Base-by-base conservation (phyloP, 92 coral and sea anemone species). In the Porites rus region DNA sequence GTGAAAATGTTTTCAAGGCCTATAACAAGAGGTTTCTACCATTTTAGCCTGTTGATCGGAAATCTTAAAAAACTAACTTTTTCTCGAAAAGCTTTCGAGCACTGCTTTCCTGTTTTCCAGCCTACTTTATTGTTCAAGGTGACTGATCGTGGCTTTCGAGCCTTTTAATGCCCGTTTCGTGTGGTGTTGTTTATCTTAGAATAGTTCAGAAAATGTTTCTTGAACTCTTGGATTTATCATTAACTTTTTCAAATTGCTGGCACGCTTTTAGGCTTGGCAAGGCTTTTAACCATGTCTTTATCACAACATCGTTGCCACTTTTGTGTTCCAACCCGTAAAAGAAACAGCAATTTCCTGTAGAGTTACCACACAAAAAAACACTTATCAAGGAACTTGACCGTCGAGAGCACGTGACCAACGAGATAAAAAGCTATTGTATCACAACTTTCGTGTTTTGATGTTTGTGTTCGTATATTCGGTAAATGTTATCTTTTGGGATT, bases 401-500 rank as follows among this genome's bases (percentile, higher is more conserved):
- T 4, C 46, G 46, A 38, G 46, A 10, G 61, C 61, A 56, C 61
- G 61, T 56, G 61, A 56, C 16, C 4, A 56, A 10, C 61, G 61
- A 56, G 61, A 1, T 56, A 56, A 56, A 56, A 38, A 56, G 13
- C 16, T 56, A 14, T 56, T 56, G 61, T 8, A 56, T 56, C 61
- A 62, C 19, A 16, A 21, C 38, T 74, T 74, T 74, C 78, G 78
- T 74, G 78, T 53, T 60, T 19, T n/a, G 7, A 1, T 74, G 78
- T 74, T 74, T 74, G 8, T 53, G 21, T 20, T 74, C 54, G 20
- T 11, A 56, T 31, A 52, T 53, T 52, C 19, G 4, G 78, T 63
- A 74, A 53, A 14, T 74, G 78, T 53, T 74, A 63, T n/a, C 43
- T 74, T 74, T 74, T n/a, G 43, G 53, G 78, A 74, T 74, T 53